Conservation (phyloP, 2,113 vertebrate species). For the Coreoperca whiteheadi region DNA sequence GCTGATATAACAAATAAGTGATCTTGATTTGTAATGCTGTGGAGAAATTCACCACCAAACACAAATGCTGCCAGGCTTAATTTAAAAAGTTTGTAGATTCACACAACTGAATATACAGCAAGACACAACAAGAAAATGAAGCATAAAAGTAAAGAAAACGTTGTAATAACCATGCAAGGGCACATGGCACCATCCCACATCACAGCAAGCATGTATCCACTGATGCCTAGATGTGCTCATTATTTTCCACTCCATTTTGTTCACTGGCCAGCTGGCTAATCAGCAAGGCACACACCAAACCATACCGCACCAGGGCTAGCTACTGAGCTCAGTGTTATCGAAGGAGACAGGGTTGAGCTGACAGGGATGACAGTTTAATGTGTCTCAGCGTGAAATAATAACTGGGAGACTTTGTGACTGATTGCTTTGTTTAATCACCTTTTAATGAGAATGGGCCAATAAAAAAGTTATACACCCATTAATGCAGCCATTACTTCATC, state of each 20-base stretch:
- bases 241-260: conserved; percentile 54
- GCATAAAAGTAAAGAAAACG: neutral
- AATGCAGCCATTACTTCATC: conserved; percentile 22
- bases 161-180: conserved; percentile 8
- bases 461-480: conserved; percentile 41
- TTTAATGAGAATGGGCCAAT: conserved; percentile 69
- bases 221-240: conserved; percentile 53
- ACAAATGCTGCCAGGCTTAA: neutral
- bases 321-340: conserved; percentile 38
- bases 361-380: conserved; percentile 68
- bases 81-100: neutral
- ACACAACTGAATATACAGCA: neutral
- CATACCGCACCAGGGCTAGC: conserved; percentile 13
- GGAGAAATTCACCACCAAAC: neutral
- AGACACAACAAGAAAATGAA: neutral
- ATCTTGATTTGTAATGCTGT: neutral
- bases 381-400: conserved; percentile 58
- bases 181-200: conserved; percentile 30
- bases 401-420: conserved; percentile 36
- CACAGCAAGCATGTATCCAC: conserved; percentile 24
- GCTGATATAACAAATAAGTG: neutral
- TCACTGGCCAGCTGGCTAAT: conserved; percentile 49
- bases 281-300: conserved; percentile 41
- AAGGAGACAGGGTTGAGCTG: conserved; percentile 52
- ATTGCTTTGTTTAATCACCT: conserved; percentile 66